Conservation (phyloP, 2,888 invertebrate genomes). For the Parapristionchus giblindavisi region DNA sequence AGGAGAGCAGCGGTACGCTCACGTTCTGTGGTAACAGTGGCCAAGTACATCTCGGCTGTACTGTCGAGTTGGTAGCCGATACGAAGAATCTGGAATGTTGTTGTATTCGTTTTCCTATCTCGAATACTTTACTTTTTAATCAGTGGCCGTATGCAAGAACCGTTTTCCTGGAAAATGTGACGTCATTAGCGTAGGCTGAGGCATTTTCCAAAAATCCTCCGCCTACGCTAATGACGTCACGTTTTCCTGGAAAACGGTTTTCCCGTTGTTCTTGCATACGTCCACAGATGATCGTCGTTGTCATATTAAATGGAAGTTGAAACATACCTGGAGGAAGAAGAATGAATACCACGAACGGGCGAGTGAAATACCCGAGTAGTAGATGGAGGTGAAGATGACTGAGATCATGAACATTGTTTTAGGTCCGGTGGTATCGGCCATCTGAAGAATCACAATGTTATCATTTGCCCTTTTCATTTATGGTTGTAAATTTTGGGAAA, state of each 20-base stretch:
- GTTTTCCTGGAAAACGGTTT: neutral
- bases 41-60: constrained; percentile 69
- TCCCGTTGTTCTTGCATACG: neutral
- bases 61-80: constrained; percentile 68
- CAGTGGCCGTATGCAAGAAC: too few species aligned
- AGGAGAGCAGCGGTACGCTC: constrained; percentile 67
- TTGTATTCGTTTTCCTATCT: too few species aligned
- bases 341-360: constrained; percentile 62
- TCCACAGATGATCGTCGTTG: too few species aligned
- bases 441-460: too few species aligned
- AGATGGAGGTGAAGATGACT: constrained; percentile 62
- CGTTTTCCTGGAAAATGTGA: too few species aligned
- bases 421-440: constrained; percentile 66
- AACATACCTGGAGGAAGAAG: constrained; percentile 63
- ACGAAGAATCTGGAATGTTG: constrained; percentile 62
- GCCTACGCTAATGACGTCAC: neutral
- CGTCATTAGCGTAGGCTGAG: too few species aligned
- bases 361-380: constrained; percentile 66
- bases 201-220: too few species aligned
- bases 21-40: constrained; percentile 68
- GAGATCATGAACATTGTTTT: constrained; percentile 67
- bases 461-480: too few species aligned
- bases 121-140: too few species aligned
- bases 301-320: neutral
- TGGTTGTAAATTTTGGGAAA: too few species aligned